phyloP scores from a whole-genome alignment of 2,113 vertebrate species.

The Proterorhinus semilunaris region DNA sequence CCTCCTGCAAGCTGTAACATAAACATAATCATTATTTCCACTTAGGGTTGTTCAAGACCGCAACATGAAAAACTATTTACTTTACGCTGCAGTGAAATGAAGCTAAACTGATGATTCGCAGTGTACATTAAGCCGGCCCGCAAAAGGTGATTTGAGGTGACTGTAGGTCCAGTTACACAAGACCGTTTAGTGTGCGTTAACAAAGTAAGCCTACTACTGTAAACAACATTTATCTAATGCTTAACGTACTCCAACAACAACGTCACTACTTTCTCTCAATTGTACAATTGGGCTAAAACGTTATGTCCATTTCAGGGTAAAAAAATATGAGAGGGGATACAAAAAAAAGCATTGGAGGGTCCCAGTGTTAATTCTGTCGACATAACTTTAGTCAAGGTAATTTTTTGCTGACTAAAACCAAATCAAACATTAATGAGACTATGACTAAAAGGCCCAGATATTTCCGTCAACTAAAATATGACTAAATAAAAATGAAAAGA shows the following conservation, averaged over 20 bases:
- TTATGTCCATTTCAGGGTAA: no score
- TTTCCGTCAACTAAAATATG: no score
- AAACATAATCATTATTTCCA: constrained; percentile 23
- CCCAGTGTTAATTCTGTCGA: no score
- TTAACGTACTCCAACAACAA: not conserved
- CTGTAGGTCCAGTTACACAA: not conserved
- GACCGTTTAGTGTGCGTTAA: not conserved
- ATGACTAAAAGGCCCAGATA: no score
- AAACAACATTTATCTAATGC: not conserved
- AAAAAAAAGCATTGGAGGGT: no score
- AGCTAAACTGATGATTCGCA: not conserved
- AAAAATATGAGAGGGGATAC: no score
- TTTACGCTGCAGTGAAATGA: not conserved
- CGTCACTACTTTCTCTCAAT: no score
- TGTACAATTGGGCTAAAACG: no score
- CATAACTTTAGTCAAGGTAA: no score
- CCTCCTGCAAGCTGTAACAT: constrained; percentile 86
- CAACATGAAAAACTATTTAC: not conserved
- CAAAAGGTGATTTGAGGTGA: not conserved
- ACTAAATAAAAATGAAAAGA: no score
- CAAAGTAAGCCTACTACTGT: not conserved
- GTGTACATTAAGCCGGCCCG: not conserved
- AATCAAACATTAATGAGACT: no score
- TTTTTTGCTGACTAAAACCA: no score
- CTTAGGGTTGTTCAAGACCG: not conserved